A percentile compares a stretch with the other conserved stretches of the same genome.
phyloP scores from a whole-genome alignment of 2,888 invertebrate species.

The Pterostichus niger region DNA sequence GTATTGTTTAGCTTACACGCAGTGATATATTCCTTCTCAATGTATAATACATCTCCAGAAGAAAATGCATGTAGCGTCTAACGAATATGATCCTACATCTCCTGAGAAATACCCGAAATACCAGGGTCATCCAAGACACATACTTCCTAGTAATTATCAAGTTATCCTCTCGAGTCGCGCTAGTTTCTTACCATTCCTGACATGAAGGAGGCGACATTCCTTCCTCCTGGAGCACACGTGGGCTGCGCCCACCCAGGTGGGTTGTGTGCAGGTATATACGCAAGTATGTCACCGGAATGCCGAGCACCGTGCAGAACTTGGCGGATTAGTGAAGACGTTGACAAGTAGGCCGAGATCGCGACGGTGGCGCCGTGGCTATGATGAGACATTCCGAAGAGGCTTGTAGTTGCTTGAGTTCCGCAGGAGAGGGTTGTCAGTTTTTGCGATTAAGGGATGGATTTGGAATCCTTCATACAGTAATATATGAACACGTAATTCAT shows the following conservation, averaged over 20 bases:
- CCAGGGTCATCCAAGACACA: constrained; percentile 34
- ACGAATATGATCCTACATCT: background rate
- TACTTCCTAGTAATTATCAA: constrained; percentile 37
- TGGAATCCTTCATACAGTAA: no score
- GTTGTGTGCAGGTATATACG: constrained; percentile 33
- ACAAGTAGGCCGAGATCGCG: constrained; percentile 51
- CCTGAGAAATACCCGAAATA: constrained; percentile 17
- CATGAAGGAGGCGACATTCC: constrained; percentile 11
- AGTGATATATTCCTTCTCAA: no score
- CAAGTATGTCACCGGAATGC: constrained; percentile 51
- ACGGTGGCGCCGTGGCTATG: background rate
- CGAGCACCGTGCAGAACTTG: constrained; percentile 32
- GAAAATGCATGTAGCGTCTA: background rate
- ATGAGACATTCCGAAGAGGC: constrained; percentile 50
- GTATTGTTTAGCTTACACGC: no score
- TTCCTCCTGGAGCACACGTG: background rate
- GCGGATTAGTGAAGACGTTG: constrained; percentile 66
- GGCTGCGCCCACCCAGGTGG: background rate
- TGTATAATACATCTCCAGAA: background rate
- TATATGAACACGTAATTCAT: no score
- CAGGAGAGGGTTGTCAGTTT: background rate
- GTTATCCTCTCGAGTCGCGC: constrained; percentile 5
- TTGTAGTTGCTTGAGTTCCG: constrained; percentile 32
- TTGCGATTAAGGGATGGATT: background rate
- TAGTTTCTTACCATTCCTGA: constrained; percentile 41